Evolutionary conservation across 2,888 invertebrate species (phyloP), one percentile per base, ranked within the genome.

Genomic region (Stenichneumon culpator): DNA sequence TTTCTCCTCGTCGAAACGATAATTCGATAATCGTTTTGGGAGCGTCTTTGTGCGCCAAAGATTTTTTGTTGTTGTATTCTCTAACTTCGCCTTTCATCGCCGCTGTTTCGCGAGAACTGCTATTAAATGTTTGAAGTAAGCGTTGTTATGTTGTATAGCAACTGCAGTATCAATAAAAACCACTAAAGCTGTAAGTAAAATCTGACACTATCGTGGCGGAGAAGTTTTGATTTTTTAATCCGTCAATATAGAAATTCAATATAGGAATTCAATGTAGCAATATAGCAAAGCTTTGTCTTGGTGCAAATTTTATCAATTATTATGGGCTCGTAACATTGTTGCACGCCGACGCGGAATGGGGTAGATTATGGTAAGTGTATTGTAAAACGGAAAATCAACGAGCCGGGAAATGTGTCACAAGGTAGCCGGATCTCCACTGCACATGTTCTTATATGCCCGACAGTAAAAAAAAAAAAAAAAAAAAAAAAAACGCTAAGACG

Each of bases 401-500:
- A 16, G 14, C 16, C 16, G 44, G 16, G 16, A 47, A 47, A 47
- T 47, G 44, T 47, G 44, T 47, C 44, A 47, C 44, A 47, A 47
- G 16, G 16, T 47, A 47, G 44, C 44, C 44, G 44, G 44, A 47
- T 47, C 44, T 47, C 3, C 14, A 14, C 16, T 4, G 16, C 14
- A 11, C 4, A 47, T 47, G 44, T 16, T 47, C 44, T 47, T 47
- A 16, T 47, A 16, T 4, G 44, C 44, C 3, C 5, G 44, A 47
- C 44, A 16, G 16, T 16, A 4, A 4, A 25, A 75, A 28, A 63
- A 11, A 22, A 74, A 28, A 63, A 11, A 22, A 74, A 28, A 63
- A 22, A 74, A n/a, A n/a, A 25, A 47, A 74, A 65, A 65, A 73
- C 32, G 63, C 50, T 75, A 28, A 6, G 50, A 75, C 36, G 32